Conservation (phyloP, 2,888 invertebrate species). For the Nomada hirtipes region DNA sequence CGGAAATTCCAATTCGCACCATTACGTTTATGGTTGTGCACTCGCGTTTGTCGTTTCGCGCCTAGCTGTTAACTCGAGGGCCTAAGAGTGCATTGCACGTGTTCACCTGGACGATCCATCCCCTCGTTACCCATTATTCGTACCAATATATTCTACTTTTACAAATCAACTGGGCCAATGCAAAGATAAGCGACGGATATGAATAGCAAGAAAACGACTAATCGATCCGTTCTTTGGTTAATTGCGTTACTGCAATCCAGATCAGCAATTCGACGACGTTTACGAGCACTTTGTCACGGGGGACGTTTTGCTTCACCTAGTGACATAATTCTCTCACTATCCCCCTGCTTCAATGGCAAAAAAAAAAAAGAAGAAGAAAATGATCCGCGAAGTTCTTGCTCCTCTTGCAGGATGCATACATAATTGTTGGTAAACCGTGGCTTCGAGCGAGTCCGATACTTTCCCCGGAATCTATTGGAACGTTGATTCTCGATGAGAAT, state of each 20-base stretch:
- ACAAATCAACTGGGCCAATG: not conserved
- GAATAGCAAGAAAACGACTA: no score
- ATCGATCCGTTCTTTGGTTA: not conserved
- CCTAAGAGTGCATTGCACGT: not conserved
- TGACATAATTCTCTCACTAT: conserved; percentile 35
- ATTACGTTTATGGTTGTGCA: not conserved
- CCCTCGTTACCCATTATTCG: not conserved
- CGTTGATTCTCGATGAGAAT: not conserved
- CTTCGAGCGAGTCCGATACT: conserved; percentile 28
- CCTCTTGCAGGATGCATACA: not conserved
- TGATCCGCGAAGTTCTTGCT: not conserved
- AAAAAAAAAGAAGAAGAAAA: not conserved
- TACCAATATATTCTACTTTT: not conserved
- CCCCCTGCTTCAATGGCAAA: no score
- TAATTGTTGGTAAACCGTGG: not conserved
- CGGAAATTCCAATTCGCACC: conserved; percentile 22
- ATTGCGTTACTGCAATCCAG: not conserved
- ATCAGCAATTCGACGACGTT: not conserved
- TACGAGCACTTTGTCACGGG: not conserved
- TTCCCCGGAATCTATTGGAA: conserved; percentile 29
- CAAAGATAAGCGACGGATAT: not conserved
- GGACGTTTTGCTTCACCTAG: conserved; percentile 28
- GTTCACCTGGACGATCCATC: no score
- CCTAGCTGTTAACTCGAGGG: conserved; percentile 4
- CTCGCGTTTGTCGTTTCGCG: not conserved